A percentile compares a stretch with the other conserved stretches of the same genome.
Evolutionary conservation across 2,888 invertebrate species (phyloP).

Genomic region (Calameuta idolon): DNA sequence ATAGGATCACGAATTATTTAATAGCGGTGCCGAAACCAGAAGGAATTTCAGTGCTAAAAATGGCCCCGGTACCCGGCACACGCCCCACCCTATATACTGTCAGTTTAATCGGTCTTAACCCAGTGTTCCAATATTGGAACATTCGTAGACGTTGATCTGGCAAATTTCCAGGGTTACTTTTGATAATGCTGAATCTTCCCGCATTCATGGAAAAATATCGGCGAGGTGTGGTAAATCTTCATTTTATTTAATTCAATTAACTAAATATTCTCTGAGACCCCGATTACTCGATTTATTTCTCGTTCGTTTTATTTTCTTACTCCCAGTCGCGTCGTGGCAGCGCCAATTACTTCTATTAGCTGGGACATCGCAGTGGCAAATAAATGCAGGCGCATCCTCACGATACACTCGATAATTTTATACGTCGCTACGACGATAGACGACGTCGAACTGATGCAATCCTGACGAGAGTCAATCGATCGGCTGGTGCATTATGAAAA

Average conservation of each 20-base stretch:
- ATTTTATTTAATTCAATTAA: neutral
- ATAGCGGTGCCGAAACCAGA: slow-evolving; percentile 3
- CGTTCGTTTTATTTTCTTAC: neutral
- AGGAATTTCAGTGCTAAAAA: slow-evolving; percentile 10
- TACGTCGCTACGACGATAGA: neutral
- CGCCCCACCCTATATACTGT: neutral
- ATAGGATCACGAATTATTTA: slow-evolving; percentile 4
- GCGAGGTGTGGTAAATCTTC: neutral
- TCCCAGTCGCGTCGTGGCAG: neutral
- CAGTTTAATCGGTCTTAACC: slow-evolving; percentile 34
- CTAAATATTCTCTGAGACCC: neutral
- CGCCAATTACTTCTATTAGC: neutral
- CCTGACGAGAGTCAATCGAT: neutral
- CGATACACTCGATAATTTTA: neutral
- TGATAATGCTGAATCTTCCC: slow-evolving; percentile 4
- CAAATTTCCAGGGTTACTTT: slow-evolving; percentile 29
- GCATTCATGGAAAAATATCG: neutral
- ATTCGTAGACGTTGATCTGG: slow-evolving; percentile 34
- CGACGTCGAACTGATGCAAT: neutral
- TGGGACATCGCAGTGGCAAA: neutral
- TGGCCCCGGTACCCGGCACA: neutral
- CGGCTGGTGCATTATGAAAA: neutral
- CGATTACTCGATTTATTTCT: slow-evolving; percentile 2
- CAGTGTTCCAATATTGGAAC: slow-evolving; percentile 40
- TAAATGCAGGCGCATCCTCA: neutral